Percentiles rank a stretch among this genome's conserved stretches.
phyloP scores from a whole-genome alignment of 2,797 vertebrate species.

The Ctenochaetus hawaiiensis region DNA sequence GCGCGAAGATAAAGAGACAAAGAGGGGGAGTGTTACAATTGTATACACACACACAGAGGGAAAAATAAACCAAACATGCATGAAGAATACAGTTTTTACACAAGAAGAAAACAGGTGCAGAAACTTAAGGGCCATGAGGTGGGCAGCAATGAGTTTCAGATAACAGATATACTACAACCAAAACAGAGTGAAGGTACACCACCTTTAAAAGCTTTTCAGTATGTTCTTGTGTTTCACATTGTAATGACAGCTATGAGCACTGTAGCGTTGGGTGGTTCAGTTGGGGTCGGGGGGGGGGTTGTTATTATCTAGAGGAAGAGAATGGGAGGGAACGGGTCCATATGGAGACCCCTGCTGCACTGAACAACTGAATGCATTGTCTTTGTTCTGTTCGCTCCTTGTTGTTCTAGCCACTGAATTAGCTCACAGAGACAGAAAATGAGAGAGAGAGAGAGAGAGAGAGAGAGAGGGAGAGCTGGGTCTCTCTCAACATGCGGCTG shows the following conservation, averaged over 20 bases:
- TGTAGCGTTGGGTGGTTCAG: slow-evolving; percentile 44
- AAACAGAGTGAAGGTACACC: slow-evolving; percentile 1
- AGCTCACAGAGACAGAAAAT: slow-evolving; percentile 68
- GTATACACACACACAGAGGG: background rate
- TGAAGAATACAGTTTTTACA: background rate
- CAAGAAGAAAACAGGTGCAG: background rate
- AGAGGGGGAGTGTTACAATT: slow-evolving; percentile 15
- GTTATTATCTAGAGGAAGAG: slow-evolving; percentile 79
- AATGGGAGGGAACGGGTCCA: slow-evolving; percentile 71
- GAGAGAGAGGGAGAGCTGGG: slow-evolving; percentile 26
- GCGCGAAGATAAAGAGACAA: slow-evolving; percentile 19
- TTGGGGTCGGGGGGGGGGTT: slow-evolving; percentile 14
- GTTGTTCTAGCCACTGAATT: slow-evolving; percentile 83
- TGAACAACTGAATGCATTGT: slow-evolving; percentile 80
- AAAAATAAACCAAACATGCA: slow-evolving; percentile 8
- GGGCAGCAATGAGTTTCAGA: background rate
- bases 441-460: slow-evolving; percentile 12
- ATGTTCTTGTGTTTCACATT: slow-evolving; percentile 48
- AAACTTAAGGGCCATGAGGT: background rate
- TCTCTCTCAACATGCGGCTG: slow-evolving; percentile 70
- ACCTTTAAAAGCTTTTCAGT: slow-evolving; percentile 20
- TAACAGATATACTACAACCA: slow-evolving; percentile 2
- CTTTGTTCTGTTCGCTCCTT: slow-evolving; percentile 74
- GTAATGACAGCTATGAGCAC: slow-evolving; percentile 62
- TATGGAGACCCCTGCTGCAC: slow-evolving; percentile 79